phyloP scores from a whole-genome alignment of 2,113 vertebrate species.

The Psophia crepitans region DNA sequence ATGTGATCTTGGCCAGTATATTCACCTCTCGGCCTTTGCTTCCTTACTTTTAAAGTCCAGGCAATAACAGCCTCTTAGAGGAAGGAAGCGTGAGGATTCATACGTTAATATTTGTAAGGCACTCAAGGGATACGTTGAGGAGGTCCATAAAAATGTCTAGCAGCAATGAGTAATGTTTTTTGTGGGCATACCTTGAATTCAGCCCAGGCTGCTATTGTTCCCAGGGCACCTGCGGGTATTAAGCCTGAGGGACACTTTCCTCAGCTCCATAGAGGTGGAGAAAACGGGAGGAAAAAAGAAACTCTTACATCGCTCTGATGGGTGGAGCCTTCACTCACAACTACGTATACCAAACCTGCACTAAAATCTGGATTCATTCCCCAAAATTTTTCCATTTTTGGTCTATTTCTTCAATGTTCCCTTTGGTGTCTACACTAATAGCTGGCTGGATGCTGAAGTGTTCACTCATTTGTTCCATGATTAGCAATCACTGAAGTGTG shows the following conservation, averaged over 20 bases:
- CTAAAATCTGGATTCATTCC: not conserved
- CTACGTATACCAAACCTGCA: not conserved
- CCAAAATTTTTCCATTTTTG: not conserved
- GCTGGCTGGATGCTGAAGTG: not conserved
- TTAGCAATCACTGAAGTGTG: not conserved
- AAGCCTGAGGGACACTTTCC: not conserved
- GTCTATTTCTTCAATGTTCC: not conserved
- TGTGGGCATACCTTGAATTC: not conserved
- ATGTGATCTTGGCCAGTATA: not conserved
- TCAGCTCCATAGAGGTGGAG: not conserved
- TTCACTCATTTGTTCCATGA: not conserved
- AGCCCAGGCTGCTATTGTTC: not conserved
- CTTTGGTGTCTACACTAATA: not conserved
- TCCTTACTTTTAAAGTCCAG: slow-evolving; percentile 6
- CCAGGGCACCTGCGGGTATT: slow-evolving; percentile 3
- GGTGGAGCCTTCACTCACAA: not conserved
- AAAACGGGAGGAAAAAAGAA: not conserved
- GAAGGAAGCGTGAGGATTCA: not conserved
- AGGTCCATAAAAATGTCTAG: slow-evolving; percentile 28
- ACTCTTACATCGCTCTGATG: not conserved
- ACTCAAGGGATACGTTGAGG: not conserved
- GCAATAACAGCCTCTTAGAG: slow-evolving; percentile 26
- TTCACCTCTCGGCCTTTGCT: not conserved
- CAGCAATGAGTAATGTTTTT: not conserved
- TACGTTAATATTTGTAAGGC: slow-evolving; percentile 10